These are phyloP conservation scores for Embiotoca jacksoni DNA, from an alignment of 2,113 vertebrate species.

Conservation along the genomic window DNA sequence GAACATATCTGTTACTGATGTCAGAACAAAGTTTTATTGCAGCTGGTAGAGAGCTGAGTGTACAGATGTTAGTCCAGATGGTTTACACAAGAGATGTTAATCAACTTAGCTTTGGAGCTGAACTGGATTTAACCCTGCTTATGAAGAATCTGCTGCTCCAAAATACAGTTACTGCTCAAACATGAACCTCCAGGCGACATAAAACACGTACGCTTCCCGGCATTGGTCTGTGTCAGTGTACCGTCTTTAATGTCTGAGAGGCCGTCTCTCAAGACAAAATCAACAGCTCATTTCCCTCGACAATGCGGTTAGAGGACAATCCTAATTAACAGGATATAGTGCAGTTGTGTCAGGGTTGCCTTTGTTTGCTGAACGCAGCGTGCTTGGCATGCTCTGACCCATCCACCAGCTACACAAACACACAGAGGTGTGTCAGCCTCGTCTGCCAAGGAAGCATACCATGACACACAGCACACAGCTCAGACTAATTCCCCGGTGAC, in stretches of 20 bases:
- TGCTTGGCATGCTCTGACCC: constrained; percentile 59
- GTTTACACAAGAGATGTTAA: constrained; percentile 73
- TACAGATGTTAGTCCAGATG: constrained; percentile 75
- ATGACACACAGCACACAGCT: constrained; percentile 40
- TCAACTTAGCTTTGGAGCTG: constrained; percentile 67
- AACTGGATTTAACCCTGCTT: constrained; percentile 63
- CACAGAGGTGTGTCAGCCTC: constrained; percentile 71
- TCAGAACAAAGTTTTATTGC: constrained; percentile 55
- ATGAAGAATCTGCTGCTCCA: constrained; percentile 53
- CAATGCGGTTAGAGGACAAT: not conserved
- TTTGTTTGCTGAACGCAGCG: constrained; percentile 22
- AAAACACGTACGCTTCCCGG: constrained; percentile 12
- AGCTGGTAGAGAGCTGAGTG: constrained; percentile 55
- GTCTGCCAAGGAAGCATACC: constrained; percentile 71
- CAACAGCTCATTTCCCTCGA: constrained; percentile 3
- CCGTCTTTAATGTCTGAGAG: not conserved
- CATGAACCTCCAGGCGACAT: constrained; percentile 36
- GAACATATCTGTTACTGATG: constrained; percentile 29
- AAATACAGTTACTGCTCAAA: constrained; percentile 56
- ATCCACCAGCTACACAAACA: constrained; percentile 64
- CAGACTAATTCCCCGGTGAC: constrained; percentile 53
- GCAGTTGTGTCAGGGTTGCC: not conserved
- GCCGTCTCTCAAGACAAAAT: constrained; percentile 20
- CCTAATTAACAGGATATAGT: not conserved
- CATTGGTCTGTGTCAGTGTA: not conserved